Conservation (phyloP, 2,888 invertebrate species). For the Falcaria lacertinaria region DNA sequence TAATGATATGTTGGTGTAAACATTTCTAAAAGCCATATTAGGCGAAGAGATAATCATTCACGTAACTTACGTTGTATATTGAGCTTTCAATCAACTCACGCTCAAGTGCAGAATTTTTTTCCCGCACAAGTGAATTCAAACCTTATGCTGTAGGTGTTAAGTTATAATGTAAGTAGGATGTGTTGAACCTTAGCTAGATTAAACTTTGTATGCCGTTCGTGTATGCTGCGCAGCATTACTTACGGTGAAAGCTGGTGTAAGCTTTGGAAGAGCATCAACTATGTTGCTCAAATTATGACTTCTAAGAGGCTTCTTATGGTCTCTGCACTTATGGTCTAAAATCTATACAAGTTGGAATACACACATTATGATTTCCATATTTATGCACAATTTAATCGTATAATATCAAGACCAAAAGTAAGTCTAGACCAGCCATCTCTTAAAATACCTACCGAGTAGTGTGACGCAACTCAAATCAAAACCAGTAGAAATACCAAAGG, state of each 20-base stretch:
- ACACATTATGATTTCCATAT: too few species aligned
- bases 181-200: not conserved
- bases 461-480: not conserved
- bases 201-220: not conserved
- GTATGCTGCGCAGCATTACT: not conserved
- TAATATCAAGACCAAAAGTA: too few species aligned
- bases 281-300: not conserved
- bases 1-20: slow-evolving; percentile 44
- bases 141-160: slow-evolving; percentile 6
- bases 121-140: slow-evolving; percentile 11
- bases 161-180: not conserved
- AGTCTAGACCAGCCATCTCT: too few species aligned
- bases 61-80: slow-evolving; percentile 45
- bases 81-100: slow-evolving; percentile 58
- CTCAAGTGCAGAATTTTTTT: slow-evolving; percentile 23
- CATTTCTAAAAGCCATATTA: slow-evolving; percentile 55
- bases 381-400: too few species aligned
- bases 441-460: not conserved
- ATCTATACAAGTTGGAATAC: too few species aligned
- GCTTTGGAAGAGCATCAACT: not conserved
- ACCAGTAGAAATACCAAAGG: not conserved
- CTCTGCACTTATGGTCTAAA: too few species aligned
- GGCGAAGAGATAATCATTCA: slow-evolving; percentile 57
- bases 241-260: not conserved
- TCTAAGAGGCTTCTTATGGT: too few species aligned